Evolutionary conservation across 1,140 invertebrate genomes (phyloP), one percentile per base, ranked within the genome.

Genomic region (Caenorhabditis briggsae): DNA sequence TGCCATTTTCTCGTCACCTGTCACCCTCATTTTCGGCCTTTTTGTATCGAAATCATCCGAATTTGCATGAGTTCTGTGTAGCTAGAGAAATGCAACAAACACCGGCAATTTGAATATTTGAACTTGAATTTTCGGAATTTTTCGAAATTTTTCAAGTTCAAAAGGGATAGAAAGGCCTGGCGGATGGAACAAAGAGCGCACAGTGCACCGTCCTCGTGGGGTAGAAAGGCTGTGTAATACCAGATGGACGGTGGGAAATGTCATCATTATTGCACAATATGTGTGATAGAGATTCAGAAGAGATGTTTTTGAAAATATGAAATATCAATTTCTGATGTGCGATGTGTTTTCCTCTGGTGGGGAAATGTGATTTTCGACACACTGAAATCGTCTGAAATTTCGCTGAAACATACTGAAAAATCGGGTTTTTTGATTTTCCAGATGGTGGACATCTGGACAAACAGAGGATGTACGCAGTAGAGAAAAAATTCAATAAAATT

Each of bases 81-180:
- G 16, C 18, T 41, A n/a, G 46, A 9, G n/a, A 50, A 50, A 20
- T 78, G 46, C 70, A 78, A 78, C 70, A 78, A 78, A 78, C 70
- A 78, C 23, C 70, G 70, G 7, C 33, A 78, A 78, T 78, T 78
- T 78, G 70, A 78, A 78, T 78, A 78, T 78, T 78, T 50, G 70
- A 78, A 50, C 70, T 78, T 12, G 23, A 33, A 3, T 33, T 33
- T 33, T 33, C 11, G n/a, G 11, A 64, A 18, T 7, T 25, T 33
- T 33, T 33, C 33, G 33, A 33, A 33, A 33, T 33, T 33, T 1
- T 33, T 78, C 2, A n/a, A 78, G 70, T 78, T 78, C 70, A 78
- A 50, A 20, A 2, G 46, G 70, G 5, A 53, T 12, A 11, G 9
- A 50, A 25, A 33, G n/a, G 46, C 50, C 50, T 53, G 18, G 70